These are phyloP conservation scores for Galaxea fascicularis DNA, from an alignment of 92 coral and sea anemone species.

Conservation along the genomic window DNA sequence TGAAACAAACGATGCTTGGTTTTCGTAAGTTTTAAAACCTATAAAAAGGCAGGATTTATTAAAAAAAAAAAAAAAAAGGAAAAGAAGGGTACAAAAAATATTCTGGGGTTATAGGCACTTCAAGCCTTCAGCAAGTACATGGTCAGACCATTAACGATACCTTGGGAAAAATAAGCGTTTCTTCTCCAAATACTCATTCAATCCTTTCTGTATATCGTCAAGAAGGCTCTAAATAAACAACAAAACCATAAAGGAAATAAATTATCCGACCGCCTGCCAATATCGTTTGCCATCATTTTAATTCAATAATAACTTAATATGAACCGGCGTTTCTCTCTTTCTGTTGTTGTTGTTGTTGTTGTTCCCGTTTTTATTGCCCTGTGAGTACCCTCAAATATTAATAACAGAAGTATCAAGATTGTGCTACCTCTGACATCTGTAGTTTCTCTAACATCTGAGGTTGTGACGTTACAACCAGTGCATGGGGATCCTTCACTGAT, in stretches of 20 bases:
- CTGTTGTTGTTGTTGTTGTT: too few relatives aligned
- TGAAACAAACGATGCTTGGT: too few relatives aligned
- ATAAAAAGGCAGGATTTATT: too few relatives aligned
- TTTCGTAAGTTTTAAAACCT: too few relatives aligned
- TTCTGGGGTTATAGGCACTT: too few relatives aligned
- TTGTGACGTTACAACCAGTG: conserved; percentile 86
- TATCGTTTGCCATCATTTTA: too few relatives aligned
- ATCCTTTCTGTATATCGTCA: conserved; percentile 93
- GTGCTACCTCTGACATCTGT: conserved; percentile 84
- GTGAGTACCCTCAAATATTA: too few relatives aligned
- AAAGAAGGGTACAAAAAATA: too few relatives aligned
- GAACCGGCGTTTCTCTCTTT: too few relatives aligned
- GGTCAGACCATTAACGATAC: conserved; percentile 25
- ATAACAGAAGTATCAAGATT: background rate
- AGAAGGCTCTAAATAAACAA: conserved; percentile 75
- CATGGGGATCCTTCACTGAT: conserved; percentile 87
- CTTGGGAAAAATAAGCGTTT: conserved; percentile 97
- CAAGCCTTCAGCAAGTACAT: background rate
- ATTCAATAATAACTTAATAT: too few relatives aligned
- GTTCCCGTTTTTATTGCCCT: too few relatives aligned
- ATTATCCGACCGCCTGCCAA: background rate
- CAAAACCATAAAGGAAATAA: background rate
- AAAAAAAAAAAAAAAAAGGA: too few relatives aligned
- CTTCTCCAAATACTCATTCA: conserved; percentile 95
- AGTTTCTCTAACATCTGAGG: conserved; percentile 88